Evolutionary conservation across 2,888 invertebrate species (phyloP).

Genomic region (Ellobium chinense): DNA sequence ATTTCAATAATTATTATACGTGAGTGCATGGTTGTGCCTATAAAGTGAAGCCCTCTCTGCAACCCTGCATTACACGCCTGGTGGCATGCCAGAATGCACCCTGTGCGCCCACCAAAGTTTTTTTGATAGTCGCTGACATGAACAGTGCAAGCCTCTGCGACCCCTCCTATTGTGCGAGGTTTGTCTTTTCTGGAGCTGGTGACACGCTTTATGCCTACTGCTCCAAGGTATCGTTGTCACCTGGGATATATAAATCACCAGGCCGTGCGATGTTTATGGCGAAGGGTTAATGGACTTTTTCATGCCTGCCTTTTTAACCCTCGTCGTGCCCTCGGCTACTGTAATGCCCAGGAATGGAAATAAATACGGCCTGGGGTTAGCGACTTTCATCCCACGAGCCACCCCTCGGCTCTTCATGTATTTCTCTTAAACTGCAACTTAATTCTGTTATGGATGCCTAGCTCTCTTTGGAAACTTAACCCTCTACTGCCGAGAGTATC

Average conservation of each 20-base stretch:
- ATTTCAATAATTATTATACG: not conserved
- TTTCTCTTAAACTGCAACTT: too few species aligned
- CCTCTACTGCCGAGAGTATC: too few species aligned
- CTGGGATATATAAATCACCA: not conserved
- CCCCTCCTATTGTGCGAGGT: slow-evolving; percentile 3
- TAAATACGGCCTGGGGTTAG: too few species aligned
- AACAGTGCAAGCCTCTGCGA: not conserved
- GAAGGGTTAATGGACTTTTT: not conserved
- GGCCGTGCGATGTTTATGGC: slow-evolving; percentile 3
- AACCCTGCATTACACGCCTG: too few species aligned
- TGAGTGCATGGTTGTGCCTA: not conserved
- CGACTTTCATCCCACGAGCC: too few species aligned
- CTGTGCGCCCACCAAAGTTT: not conserved
- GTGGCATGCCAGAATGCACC: not conserved
- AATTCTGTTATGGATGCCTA: too few species aligned
- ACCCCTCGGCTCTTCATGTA: too few species aligned
- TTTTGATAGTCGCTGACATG: slow-evolving; percentile 3
- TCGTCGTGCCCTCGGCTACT: not conserved
- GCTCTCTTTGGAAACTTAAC: too few species aligned
- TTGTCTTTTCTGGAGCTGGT: not conserved
- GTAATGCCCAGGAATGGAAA: too few species aligned
- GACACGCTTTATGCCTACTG: slow-evolving; percentile 8
- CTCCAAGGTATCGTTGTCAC: slow-evolving; percentile 25
- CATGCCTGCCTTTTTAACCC: not conserved
- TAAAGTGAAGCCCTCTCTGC: too few species aligned